phyloP scores from a whole-genome alignment of 2,113 vertebrate genomes.

The Todiramphus saurophagus region DNA sequence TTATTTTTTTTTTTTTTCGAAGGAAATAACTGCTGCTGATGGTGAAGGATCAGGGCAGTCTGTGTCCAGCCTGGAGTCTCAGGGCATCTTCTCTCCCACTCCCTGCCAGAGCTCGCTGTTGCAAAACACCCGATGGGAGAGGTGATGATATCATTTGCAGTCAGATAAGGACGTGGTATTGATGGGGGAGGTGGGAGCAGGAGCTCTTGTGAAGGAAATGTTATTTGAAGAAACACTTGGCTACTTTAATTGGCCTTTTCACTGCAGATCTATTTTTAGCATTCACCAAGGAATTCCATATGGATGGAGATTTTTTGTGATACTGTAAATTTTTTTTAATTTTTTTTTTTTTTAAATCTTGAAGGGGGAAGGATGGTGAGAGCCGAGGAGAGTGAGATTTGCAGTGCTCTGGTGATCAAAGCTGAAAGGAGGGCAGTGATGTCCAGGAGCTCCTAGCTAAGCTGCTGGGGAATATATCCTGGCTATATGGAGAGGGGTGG shows the following conservation, averaged over 20 bases:
- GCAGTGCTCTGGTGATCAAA: neutral
- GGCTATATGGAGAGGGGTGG: neutral
- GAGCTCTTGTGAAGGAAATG: neutral
- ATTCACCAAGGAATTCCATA: neutral
- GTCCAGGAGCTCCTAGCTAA: neutral
- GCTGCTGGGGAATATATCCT: neutral
- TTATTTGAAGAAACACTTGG: neutral
- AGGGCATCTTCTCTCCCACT: neutral
- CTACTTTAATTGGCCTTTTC: neutral
- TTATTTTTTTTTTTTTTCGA: neutral
- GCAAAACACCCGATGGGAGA: neutral
- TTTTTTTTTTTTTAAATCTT: neutral
- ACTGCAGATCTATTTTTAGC: neutral
- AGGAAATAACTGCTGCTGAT: neutral
- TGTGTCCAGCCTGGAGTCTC: neutral
- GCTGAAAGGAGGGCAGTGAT: neutral
- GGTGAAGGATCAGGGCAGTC: neutral
- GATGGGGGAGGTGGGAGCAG: neutral
- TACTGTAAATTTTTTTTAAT: too few relatives aligned
- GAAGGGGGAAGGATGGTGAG: neutral
- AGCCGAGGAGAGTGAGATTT: neutral
- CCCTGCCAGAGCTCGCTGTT: neutral
- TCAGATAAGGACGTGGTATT: neutral
- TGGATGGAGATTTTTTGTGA: neutral
- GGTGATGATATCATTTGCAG: slow-evolving; percentile 9